A percentile compares a stretch with the other conserved stretches of the same genome.
phyloP scores from a whole-genome alignment of 2,797 vertebrate genomes.

The Pantherophis alleghaniensis region DNA sequence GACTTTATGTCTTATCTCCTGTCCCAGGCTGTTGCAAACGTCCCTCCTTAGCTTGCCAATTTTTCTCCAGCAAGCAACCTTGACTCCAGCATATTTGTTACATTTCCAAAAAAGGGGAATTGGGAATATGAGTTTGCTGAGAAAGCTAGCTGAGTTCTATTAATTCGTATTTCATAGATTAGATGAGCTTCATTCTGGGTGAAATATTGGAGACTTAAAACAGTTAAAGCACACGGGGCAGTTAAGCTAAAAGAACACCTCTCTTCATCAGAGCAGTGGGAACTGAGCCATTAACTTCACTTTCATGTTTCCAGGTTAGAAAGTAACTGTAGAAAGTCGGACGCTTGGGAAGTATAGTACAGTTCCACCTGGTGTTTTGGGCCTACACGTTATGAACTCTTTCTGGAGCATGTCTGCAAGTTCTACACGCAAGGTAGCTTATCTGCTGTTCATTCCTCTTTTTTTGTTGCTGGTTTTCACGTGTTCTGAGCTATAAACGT shows the following conservation, averaged over 20 bases:
- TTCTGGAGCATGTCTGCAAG: slow-evolving; percentile 97
- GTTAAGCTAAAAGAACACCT: not conserved
- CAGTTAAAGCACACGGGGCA: not conserved
- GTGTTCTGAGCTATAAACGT: not conserved
- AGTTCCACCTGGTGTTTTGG: slow-evolving; percentile 55
- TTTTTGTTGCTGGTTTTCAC: not conserved
- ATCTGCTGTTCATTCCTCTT: not conserved
- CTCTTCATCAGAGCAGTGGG: not conserved
- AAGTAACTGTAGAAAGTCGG: slow-evolving; percentile 64
- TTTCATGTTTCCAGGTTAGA: slow-evolving; percentile 53
- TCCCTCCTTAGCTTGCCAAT: too few relatives aligned
- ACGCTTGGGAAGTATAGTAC: slow-evolving; percentile 59
- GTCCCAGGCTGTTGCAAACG: not conserved
- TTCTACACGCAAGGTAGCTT: slow-evolving; percentile 86
- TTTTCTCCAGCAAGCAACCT: not conserved
- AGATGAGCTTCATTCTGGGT: not conserved
- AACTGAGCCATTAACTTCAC: not conserved
- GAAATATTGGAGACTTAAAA: not conserved
- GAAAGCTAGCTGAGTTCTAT: not conserved
- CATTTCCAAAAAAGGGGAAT: not conserved
- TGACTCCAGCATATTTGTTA: not conserved
- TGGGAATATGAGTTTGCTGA: not conserved
- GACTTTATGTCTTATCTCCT: not conserved
- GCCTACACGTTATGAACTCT: slow-evolving; percentile 87
- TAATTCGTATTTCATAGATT: not conserved